A percentile compares a stretch with the other conserved stretches of the same genome.
phyloP scores from a whole-genome alignment of 30 jellyfish, hydroid and myxozoan genomes.

The Rhopilema esculentum region DNA sequence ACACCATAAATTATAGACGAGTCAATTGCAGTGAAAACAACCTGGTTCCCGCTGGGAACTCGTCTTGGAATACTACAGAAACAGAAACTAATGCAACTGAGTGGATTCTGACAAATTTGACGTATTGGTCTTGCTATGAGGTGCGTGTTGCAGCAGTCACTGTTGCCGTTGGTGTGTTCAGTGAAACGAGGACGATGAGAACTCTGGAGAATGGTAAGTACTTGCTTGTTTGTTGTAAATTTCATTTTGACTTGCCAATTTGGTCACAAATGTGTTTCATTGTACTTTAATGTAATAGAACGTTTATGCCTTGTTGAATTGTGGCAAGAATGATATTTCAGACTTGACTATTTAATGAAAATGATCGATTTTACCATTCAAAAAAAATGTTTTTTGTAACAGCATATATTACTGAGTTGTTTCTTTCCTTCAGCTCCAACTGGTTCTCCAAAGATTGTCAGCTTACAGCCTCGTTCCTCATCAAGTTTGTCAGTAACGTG shows the following conservation, averaged over 20 bases:
- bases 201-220: conserved; percentile 35
- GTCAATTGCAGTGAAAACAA: conserved; percentile 4
- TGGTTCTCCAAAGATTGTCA: conserved; percentile 21
- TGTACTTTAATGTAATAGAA: neutral
- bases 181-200: neutral
- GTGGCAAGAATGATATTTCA: neutral
- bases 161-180: conserved; percentile 24
- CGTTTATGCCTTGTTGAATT: neutral
- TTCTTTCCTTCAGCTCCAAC: conserved; percentile 24
- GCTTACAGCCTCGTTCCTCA: neutral
- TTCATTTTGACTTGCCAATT: neutral
- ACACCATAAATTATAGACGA: conserved; percentile 5
- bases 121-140: conserved; percentile 38
- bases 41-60: neutral
- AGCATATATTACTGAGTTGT: neutral
- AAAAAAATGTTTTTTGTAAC: neutral
- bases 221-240: neutral
- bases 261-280: neutral
- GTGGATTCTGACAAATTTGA: neutral
- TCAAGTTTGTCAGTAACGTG: conserved; percentile 24
- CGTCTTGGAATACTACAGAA: neutral
- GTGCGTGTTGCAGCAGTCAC: conserved; percentile 44
- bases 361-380: neutral
- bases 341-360: too few relatives aligned
- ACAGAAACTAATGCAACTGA: neutral